Evolutionary conservation across 2,888 invertebrate genomes (phyloP), one percentile per base, ranked within the genome.

Genomic region (Carterocephalus palaemon): DNA sequence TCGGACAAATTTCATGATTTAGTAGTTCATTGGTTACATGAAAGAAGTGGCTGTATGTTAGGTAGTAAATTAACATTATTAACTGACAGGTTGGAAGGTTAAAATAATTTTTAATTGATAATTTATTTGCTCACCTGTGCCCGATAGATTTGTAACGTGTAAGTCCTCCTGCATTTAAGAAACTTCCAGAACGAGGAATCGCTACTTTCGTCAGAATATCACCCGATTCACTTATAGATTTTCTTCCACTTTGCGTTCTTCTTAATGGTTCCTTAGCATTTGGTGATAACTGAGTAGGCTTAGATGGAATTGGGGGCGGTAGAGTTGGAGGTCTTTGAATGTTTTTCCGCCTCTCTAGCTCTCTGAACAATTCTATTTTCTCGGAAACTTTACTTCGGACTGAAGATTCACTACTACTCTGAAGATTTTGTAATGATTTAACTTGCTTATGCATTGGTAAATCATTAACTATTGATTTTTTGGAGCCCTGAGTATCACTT

Each of bases 131-230:
- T 70, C 81, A 91, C 91, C 92, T 90, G 60, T 89, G 89, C 59
- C 89, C 85, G 64, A 90, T 90, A 16, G 93, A 92, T 78, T 93
- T 93, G 70, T 93, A 93, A 60, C 93, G 89, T 4, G 93, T 92
- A 39, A 92, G 82, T 46, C 93, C 94, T 33, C 93, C 93, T 8
- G 94, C 92, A 60, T 94, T 95, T 28, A 95, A 87, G 68, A 95
- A 95, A 71, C 95, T 95, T 32, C 94, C 93, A 37, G 94, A 93
- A 59, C 95, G 89, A 7, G 95, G 95, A 61, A 95, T 92, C 24
- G 95, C 95, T 28, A 95, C 94, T 74, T 94, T 93, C 0, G 95
- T 95, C 60, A 95, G 77, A 59, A 94, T 92, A 70, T 95, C 95
- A 4, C 95, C 95, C 42, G 91, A 89, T 51, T 92, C 91, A 43